Base-by-base conservation (phyloP, 2,797 vertebrate species). In the Aphelocoma californica region DNA sequence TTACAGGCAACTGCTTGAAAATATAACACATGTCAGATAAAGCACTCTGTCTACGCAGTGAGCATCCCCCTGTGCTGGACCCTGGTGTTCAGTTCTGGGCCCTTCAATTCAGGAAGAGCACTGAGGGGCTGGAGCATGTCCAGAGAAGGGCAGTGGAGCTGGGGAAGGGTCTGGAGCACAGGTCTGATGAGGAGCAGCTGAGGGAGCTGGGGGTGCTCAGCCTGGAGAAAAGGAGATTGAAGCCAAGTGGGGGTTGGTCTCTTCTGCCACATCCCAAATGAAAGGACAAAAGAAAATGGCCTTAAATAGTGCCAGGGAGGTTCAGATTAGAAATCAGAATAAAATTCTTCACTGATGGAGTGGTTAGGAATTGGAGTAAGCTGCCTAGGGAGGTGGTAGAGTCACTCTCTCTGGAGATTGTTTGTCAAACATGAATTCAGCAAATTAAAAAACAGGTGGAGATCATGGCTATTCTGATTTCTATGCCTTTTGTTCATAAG, bases 81-180 rank as follows among this genome's bases (percentile, higher is more conserved):
- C n/a, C 24, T 38, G 9, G 31, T 21, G 34, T 15, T 12, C 17
- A 31, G 11, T 13, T 86, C 31, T 34, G 20, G 25, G 34, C 12
- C 20, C 25, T 3, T 48, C 31, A 18, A 1, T 12, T 12, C 42
- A 48, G 45, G 19, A 44, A 23, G 6, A 32, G n/a, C 29, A 60
- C 0, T 13, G 53, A 40, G 10, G 20, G 10, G 12, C n/a, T 31
- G 47, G 17, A 60, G 1, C 0, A 1, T 11, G 10, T 26, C 17
- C 47, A 66, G 29, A 4, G 47, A 31, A 53, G 29, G 21, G 47
- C 10, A 74, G 0, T 4, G 1, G 24, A 17, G 38, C 5, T 53
- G 38, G 14, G 11, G 14, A 58, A 51, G n/a, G 38, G 17, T 18
- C 11, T 73, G 69, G n/a, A 66, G 38, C 24, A 29, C 6, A 58